A percentile compares a stretch with the other conserved stretches of the same genome.
phyloP scores from a whole-genome alignment of 2,113 vertebrate genomes.

The Pseudorectes ferrugineus region DNA sequence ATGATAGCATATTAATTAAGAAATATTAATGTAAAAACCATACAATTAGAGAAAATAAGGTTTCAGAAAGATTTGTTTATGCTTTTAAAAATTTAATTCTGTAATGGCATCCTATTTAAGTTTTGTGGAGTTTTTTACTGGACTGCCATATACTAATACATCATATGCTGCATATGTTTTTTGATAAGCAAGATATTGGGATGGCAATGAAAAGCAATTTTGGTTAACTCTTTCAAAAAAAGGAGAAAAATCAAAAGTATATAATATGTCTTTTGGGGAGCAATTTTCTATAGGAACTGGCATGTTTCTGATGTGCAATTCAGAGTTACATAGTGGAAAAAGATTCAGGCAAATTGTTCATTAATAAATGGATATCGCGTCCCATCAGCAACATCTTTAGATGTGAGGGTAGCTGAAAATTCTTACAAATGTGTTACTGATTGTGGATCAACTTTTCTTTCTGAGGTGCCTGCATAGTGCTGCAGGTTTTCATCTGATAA shows the following conservation, averaged over 20 bases:
- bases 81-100: neutral
- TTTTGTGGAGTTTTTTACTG: neutral
- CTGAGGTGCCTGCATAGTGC: neutral
- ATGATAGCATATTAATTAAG: neutral
- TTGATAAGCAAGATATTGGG: neutral
- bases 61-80: neutral
- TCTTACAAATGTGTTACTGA: neutral
- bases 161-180: neutral
- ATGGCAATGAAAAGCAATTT: neutral
- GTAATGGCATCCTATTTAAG: neutral
- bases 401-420: neutral
- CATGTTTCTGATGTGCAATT: neutral
- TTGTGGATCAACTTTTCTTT: neutral
- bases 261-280: accelerated
- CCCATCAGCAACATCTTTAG: neutral
- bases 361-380: neutral
- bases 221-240: neutral
- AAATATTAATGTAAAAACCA: neutral
- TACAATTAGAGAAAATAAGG: neutral
- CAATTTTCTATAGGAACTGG: neutral
- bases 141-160: neutral
- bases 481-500: neutral
- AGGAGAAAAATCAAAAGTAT: neutral
- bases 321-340: neutral
- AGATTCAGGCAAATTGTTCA: neutral